These are phyloP conservation scores for Leuciscus idus DNA, from an alignment of 2,113 vertebrate genomes.

Conservation along the genomic window DNA sequence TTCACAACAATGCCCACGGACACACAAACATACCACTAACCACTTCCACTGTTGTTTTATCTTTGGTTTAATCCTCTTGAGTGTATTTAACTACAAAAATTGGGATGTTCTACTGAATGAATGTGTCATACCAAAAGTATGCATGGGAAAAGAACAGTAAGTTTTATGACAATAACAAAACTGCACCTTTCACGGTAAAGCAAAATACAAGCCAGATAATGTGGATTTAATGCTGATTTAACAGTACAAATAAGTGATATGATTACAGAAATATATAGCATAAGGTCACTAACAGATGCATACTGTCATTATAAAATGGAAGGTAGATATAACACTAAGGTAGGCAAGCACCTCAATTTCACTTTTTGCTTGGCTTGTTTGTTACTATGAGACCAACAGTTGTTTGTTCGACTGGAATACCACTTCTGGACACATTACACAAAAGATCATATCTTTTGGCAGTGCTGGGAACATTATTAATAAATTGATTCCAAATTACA, in stretches of 20 bases:
- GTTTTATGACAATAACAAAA: not conserved
- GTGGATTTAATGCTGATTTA: too few relatives aligned
- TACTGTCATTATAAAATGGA: not conserved
- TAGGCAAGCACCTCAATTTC: not conserved
- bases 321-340: not conserved
- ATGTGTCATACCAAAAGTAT: not conserved
- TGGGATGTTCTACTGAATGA: not conserved
- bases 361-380: too few relatives aligned
- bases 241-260: not conserved
- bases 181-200: not conserved
- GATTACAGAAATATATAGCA: not conserved
- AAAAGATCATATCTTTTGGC: too few relatives aligned
- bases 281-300: not conserved
- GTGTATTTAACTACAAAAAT: not conserved
- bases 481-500: too few relatives aligned
- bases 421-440: too few relatives aligned
- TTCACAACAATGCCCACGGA: not conserved
- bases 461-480: too few relatives aligned
- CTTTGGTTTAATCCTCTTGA: not conserved
- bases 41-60: not conserved
- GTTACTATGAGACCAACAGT: too few relatives aligned
- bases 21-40: not conserved
- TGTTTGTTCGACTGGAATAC: too few relatives aligned
- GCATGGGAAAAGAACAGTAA: conserved; percentile 1
- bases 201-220: too few relatives aligned